Percentiles rank a stretch among this genome's conserved stretches.
phyloP scores from a whole-genome alignment of 2,888 invertebrate genomes.

The Lycophotia porphyrea region DNA sequence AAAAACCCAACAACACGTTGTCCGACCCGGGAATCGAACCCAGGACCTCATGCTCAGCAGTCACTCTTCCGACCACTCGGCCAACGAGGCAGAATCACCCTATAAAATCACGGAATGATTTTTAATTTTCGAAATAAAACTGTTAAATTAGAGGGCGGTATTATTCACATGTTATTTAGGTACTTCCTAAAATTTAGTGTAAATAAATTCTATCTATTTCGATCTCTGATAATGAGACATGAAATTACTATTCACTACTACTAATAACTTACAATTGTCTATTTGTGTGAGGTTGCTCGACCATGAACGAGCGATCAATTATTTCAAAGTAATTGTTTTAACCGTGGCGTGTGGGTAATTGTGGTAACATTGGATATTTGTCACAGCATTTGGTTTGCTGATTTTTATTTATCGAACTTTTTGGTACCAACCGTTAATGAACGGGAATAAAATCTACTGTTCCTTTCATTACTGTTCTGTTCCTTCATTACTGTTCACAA shows the following conservation, averaged over 20 bases:
- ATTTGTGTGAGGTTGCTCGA: conserved; percentile 17
- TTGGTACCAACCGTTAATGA: not conserved
- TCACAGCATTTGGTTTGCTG: not conserved
- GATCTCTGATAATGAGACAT: conserved; percentile 45
- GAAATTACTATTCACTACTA: conserved; percentile 33
- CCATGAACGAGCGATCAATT: conserved; percentile 35
- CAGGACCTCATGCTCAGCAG: not conserved
- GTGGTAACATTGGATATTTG: conserved; percentile 1
- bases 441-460: not conserved
- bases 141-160: not conserved
- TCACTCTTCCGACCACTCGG: not conserved
- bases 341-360: conserved; percentile 6
- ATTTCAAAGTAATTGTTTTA: conserved; percentile 27
- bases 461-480: no score
- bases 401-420: not conserved
- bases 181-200: not conserved
- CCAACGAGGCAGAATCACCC: not conserved
- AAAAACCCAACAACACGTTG: not conserved
- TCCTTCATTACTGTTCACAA: no score
- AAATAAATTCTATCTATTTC: not conserved
- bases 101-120: not conserved
- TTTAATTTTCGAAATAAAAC: not conserved
- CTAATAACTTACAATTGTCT: conserved; percentile 24
- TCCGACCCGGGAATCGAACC: not conserved
- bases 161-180: not conserved